These are phyloP conservation scores for Stenodema calcarata DNA, from an alignment of 2,888 invertebrate genomes.

Conservation along the genomic window DNA sequence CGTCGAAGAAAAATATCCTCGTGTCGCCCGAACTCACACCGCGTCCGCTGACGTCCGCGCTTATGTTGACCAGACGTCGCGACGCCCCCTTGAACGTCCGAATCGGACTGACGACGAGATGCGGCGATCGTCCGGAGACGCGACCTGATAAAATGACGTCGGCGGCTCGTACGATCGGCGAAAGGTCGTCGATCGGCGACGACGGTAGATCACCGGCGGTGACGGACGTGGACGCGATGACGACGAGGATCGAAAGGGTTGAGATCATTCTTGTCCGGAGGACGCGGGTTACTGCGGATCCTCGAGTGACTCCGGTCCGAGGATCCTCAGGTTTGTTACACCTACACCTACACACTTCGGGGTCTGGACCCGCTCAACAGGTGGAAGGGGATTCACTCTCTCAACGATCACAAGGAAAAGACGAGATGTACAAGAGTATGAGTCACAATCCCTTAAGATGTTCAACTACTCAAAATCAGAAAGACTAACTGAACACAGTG, in stretches of 20 bases:
- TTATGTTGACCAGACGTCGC: background rate
- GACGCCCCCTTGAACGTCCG: conserved; percentile 15
- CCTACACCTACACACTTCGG: background rate
- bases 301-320: background rate
- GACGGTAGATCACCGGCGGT: background rate
- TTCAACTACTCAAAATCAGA: too few relatives aligned
- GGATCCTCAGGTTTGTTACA: background rate
- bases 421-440: too few relatives aligned
- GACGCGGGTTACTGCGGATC: background rate
- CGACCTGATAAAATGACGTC: background rate
- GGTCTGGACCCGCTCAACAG: background rate
- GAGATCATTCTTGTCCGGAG: background rate
- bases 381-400: background rate
- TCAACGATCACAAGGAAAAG: background rate
- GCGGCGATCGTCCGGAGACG: background rate
- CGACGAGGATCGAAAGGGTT: background rate
- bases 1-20: conserved; percentile 26
- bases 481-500: too few relatives aligned
- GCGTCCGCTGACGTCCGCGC: background rate
- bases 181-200: background rate
- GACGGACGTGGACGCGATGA: background rate
- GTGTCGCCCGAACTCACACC: conserved; percentile 12
- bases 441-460: too few relatives aligned
- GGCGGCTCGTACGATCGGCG: background rate
- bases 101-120: background rate